Percentiles rank a stretch among this genome's conserved stretches.
These are phyloP conservation scores for Drosophila baimaii DNA, from an alignment of 1,140 invertebrate species.

Conservation along the genomic window DNA sequence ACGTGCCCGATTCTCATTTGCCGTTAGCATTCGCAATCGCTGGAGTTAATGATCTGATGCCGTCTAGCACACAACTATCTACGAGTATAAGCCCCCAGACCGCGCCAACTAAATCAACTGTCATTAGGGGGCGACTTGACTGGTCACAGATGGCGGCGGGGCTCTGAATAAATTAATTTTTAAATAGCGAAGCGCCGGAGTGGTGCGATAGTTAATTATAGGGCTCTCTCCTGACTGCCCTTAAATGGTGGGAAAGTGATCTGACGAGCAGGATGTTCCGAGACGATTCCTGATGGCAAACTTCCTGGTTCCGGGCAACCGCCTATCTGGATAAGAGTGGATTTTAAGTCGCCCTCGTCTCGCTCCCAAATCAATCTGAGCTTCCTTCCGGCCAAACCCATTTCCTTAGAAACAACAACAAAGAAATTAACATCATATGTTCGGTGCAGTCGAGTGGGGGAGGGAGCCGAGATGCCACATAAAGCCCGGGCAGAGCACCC, in stretches of 20 bases:
- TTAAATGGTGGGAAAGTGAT: slow-evolving; percentile 21
- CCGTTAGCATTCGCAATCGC: slow-evolving; percentile 74
- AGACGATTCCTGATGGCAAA: slow-evolving; percentile 4
- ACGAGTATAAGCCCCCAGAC: slow-evolving; percentile 29
- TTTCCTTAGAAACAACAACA: slow-evolving; percentile 68
- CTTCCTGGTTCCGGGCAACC: background rate
- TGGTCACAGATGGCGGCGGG: slow-evolving; percentile 57
- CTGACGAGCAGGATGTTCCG: slow-evolving; percentile 9
- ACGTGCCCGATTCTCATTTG: slow-evolving; percentile 75
- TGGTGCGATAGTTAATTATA: slow-evolving; percentile 67
- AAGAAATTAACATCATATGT: slow-evolving; percentile 77
- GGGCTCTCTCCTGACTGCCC: slow-evolving; percentile 44
- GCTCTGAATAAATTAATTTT: slow-evolving; percentile 78
- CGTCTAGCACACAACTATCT: slow-evolving; percentile 70
- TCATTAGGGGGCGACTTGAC: slow-evolving; percentile 63
- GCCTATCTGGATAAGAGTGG: background rate
- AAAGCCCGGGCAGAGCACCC: slow-evolving; percentile 35
- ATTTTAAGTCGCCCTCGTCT: background rate
- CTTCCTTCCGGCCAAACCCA: slow-evolving; percentile 44
- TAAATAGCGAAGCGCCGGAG: slow-evolving; percentile 46
- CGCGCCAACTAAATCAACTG: slow-evolving; percentile 72
- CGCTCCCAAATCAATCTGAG: slow-evolving; percentile 20
- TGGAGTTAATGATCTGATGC: slow-evolving; percentile 79
- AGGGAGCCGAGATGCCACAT: background rate
- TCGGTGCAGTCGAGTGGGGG: slow-evolving; percentile 44